Evolutionary conservation across 2,888 invertebrate species (phyloP).

Genomic region (Linnaemya vulpina): DNA sequence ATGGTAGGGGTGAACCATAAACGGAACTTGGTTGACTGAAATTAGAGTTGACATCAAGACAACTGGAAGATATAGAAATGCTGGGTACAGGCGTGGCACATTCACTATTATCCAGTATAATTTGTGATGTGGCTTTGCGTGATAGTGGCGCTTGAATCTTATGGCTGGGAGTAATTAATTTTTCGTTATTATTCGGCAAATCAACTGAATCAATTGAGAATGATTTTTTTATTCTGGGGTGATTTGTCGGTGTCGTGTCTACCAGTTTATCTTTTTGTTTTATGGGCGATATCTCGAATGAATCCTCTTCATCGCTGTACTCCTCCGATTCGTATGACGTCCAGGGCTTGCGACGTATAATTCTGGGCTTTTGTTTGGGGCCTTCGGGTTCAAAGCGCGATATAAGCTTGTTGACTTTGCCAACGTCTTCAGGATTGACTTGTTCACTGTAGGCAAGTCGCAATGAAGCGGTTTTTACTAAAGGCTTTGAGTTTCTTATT

Average conservation of each 20-base stretch:
- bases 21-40: constrained; percentile 77
- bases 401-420: constrained; percentile 82
- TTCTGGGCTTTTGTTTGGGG: constrained; percentile 71
- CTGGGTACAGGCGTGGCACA: constrained; percentile 42
- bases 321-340: constrained; percentile 74
- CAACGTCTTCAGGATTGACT: constrained; percentile 79
- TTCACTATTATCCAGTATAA: constrained; percentile 29
- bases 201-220: constrained; percentile 63
- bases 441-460: constrained; percentile 80
- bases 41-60: constrained; percentile 72
- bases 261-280: constrained; percentile 46
- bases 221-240: constrained; percentile 62
- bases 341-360: constrained; percentile 69
- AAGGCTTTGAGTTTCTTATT: constrained; percentile 77
- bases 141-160: constrained; percentile 19
- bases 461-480: constrained; percentile 81
- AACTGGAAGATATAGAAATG: constrained; percentile 56
- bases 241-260: constrained; percentile 72
- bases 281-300: constrained; percentile 36
- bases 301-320: constrained; percentile 72
- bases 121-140: constrained; percentile 59
- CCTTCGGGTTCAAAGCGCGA: constrained; percentile 78
- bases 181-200: constrained; percentile 38
- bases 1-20: constrained; percentile 80
- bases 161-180: constrained; percentile 64